These are phyloP conservation scores for Caligus rogercresseyi DNA, from an alignment of 1,140 invertebrate genomes.

Conservation along the genomic window DNA sequence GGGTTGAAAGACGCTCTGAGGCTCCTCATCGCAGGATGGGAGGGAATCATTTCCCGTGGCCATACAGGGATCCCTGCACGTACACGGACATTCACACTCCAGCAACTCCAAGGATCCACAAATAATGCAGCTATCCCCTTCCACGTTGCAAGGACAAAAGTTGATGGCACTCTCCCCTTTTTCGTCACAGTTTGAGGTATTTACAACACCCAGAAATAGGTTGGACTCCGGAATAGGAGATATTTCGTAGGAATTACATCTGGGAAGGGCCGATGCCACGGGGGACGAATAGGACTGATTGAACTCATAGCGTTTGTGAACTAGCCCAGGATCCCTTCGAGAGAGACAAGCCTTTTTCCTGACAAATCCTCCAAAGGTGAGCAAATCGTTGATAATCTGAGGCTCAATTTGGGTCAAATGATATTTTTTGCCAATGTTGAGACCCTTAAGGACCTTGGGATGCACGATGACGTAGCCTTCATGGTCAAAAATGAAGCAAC, in stretches of 20 bases:
- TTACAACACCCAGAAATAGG: slow-evolving; percentile 67
- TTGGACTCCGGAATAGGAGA: slow-evolving; percentile 62
- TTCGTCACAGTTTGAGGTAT: slow-evolving; percentile 28
- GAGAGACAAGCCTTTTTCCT: slow-evolving; percentile 57
- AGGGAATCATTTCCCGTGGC: background rate
- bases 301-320: slow-evolving; percentile 19
- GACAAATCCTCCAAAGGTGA: slow-evolving; percentile 60
- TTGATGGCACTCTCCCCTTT: background rate
- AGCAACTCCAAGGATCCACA: slow-evolving; percentile 84
- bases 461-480: slow-evolving; percentile 72
- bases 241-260: slow-evolving; percentile 73
- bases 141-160: slow-evolving; percentile 30
- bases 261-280: slow-evolving; percentile 41
- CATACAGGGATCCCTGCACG: background rate
- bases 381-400: slow-evolving; percentile 65
- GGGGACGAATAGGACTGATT: background rate
- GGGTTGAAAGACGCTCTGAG: slow-evolving; percentile 1
- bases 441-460: slow-evolving; percentile 53
- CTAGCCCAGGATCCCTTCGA: slow-evolving; percentile 32
- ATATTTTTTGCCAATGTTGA: slow-evolving; percentile 45
- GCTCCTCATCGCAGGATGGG: background rate
- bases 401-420: slow-evolving; percentile 69
- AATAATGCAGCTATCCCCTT: slow-evolving; percentile 69
- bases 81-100: slow-evolving; percentile 80
- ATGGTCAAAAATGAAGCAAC: slow-evolving; percentile 80